phyloP scores from a whole-genome alignment of 2,113 vertebrate species.

The Gobio gobio region DNA sequence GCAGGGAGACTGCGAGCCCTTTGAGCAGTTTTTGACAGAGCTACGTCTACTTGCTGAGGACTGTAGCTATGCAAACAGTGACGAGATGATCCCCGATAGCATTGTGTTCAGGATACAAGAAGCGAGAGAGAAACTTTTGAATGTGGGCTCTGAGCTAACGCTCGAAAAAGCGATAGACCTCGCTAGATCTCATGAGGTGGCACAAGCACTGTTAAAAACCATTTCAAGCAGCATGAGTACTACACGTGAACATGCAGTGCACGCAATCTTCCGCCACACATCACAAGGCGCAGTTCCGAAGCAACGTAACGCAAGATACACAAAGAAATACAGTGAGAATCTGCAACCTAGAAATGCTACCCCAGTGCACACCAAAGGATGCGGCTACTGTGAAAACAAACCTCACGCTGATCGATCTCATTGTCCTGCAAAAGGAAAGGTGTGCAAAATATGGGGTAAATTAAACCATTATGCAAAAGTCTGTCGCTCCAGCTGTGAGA shows the following conservation, averaged over 20 bases:
- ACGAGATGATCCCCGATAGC: background rate
- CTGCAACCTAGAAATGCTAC: background rate
- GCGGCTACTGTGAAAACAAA: background rate
- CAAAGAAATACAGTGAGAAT: background rate
- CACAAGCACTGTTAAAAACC: conserved; percentile 22
- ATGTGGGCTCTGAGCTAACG: conserved; percentile 19
- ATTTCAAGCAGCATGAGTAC: background rate
- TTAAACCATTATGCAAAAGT: background rate
- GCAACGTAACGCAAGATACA: background rate
- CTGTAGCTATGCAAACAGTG: conserved; percentile 28
- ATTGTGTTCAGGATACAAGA: background rate
- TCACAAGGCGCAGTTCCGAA: background rate
- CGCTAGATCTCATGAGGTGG: conserved; percentile 36
- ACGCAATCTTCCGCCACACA: background rate
- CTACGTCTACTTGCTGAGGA: conserved; percentile 44
- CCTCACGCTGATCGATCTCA: background rate
- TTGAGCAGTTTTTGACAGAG: conserved; percentile 51
- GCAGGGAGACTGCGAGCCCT: conserved; percentile 5
- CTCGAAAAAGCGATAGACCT: conserved; percentile 42
- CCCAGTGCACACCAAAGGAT: background rate
- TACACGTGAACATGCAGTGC: background rate
- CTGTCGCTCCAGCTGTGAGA: background rate
- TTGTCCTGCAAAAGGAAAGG: background rate
- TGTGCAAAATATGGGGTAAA: background rate
- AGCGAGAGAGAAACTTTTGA: no score